Conservation (phyloP, 2,888 invertebrate species). For the Choreutis nemorana region DNA sequence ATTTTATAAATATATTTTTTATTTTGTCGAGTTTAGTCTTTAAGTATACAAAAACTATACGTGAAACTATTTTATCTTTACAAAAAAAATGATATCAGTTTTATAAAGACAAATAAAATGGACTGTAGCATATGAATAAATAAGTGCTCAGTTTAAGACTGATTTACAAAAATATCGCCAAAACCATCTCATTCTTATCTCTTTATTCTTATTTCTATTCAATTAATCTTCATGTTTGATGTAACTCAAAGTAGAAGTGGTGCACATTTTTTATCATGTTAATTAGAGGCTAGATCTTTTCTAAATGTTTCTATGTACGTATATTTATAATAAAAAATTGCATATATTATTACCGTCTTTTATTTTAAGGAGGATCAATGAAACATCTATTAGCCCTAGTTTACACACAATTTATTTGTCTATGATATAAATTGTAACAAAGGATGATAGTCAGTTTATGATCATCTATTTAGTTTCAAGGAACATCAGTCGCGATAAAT, state of each 20-base stretch:
- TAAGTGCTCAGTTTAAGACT: constrained; percentile 57
- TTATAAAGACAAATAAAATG: too few relatives aligned
- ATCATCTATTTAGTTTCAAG: constrained; percentile 38
- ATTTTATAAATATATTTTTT: constrained; percentile 7
- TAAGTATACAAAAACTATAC: background rate
- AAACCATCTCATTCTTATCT: constrained; percentile 23
- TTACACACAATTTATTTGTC: constrained; percentile 59
- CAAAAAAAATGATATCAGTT: too few relatives aligned
- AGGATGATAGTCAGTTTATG: constrained; percentile 48
- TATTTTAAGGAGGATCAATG: constrained; percentile 23
- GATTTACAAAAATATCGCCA: constrained; percentile 42
- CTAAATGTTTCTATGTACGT: constrained; percentile 31
- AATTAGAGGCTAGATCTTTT: constrained; percentile 18
- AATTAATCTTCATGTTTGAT: constrained; percentile 18
- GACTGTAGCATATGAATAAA: constrained; percentile 1
- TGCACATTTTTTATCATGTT: constrained; percentile 22
- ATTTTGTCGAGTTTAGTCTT: background rate
- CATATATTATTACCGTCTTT: constrained; percentile 23
- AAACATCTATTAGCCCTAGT: constrained; percentile 51
- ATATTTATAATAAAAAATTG: constrained; percentile 41
- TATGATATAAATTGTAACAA: constrained; percentile 60
- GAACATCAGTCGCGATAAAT: constrained; percentile 55
- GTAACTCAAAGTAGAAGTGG: constrained; percentile 26
- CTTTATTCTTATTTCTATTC: constrained; percentile 14
- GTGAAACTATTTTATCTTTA: too few relatives aligned